phyloP scores from a whole-genome alignment of 2,797 vertebrate species.

The Triplophysa bombifrons region DNA sequence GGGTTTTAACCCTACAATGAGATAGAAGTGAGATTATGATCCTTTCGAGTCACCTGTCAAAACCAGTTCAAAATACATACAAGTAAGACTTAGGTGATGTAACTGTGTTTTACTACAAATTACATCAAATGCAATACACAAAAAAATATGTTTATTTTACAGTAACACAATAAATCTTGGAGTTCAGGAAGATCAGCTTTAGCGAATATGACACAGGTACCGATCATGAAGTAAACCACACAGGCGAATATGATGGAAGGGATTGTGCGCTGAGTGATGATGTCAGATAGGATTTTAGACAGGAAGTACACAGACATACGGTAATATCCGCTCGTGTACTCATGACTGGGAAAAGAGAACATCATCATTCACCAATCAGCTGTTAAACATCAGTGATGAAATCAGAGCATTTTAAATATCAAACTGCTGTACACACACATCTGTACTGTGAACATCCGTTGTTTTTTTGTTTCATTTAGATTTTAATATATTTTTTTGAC shows the following conservation, averaged over 20 bases:
- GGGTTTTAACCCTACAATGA: conserved; percentile 80
- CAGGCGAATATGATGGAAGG: conserved; percentile 84
- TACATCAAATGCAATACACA: no score
- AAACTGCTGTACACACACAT: not conserved
- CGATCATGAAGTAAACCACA: conserved; percentile 87
- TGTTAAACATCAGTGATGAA: not conserved
- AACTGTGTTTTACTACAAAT: no score
- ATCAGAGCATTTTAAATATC: not conserved
- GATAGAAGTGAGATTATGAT: no score
- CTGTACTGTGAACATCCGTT: no score
- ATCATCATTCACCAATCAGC: not conserved
- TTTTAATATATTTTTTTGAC: no score
- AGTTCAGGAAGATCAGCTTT: no score
- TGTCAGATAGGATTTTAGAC: conserved; percentile 85
- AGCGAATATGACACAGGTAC: conserved; percentile 58
- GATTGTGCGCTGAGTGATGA: conserved; percentile 82
- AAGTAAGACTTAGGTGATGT: no score
- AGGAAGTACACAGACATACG: conserved; percentile 89
- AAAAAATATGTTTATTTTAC: not conserved
- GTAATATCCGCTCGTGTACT: conserved; percentile 97
- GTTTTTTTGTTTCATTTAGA: no score
- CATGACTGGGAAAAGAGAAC: conserved; percentile 80
- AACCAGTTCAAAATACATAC: no score
- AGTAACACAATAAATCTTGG: not conserved
- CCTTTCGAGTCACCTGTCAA: no score